Percentiles rank a stretch among this genome's conserved stretches.
Conservation (phyloP, 2,888 invertebrate species). For the Synergus itoensis region DNA sequence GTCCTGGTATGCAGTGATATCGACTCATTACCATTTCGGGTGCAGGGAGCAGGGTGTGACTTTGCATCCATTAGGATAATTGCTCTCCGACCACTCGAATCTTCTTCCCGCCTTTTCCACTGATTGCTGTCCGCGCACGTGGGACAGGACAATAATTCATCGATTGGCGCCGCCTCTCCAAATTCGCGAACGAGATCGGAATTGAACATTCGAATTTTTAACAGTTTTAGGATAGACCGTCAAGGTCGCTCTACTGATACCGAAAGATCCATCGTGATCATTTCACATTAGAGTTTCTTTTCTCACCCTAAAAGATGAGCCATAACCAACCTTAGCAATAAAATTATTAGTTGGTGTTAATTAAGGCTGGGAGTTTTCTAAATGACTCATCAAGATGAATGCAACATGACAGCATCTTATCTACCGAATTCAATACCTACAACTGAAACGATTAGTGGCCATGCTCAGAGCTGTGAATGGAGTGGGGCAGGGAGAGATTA, state of each 20-base stretch:
- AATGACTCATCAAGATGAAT: not conserved
- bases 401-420: conserved; percentile 10
- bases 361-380: not conserved
- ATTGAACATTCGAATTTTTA: not conserved
- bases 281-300: too few relatives aligned
- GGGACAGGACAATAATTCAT: conserved; percentile 60
- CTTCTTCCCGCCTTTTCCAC: conserved; percentile 58
- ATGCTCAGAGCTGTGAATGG: not conserved
- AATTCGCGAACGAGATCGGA: not conserved
- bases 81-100: conserved; percentile 66
- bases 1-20: conserved; percentile 77
- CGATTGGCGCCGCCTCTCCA: conserved; percentile 49
- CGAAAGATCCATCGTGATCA: too few relatives aligned
- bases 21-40: conserved; percentile 77
- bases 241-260: too few relatives aligned
- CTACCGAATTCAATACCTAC: conserved; percentile 21
- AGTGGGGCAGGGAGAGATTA: not conserved
- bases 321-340: too few relatives aligned
- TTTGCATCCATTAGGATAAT: conserved; percentile 78
- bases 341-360: too few relatives aligned
- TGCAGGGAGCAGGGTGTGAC: conserved; percentile 74
- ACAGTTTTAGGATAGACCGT: not conserved
- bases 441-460: conserved; percentile 24
- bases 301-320: too few relatives aligned
- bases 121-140: conserved; percentile 65